Base-by-base conservation (phyloP, 2,113 vertebrate genomes). In the Paracanthobrama guichenoti region DNA sequence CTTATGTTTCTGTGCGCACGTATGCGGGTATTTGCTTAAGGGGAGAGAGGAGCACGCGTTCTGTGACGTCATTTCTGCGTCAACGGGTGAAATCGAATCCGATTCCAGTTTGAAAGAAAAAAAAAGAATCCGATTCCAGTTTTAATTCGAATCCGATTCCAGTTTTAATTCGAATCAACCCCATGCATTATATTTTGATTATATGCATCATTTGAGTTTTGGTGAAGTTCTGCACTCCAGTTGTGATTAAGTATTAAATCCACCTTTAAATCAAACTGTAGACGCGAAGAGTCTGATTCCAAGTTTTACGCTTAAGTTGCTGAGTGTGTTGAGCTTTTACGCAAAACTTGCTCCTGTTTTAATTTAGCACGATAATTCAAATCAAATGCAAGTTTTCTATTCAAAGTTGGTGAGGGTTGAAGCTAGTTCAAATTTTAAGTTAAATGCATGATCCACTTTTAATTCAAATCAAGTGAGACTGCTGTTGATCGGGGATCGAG, bases 1-100 rank as follows among this genome's bases (percentile, higher is more conserved):
- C 79, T 35, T 71, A 14, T 64, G 20, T 71, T 35, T 80, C 75
- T 59, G 53, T 55, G 53, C 31, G 75, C 75, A n/a, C 53, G 31
- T 14, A n/a, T 39, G 46, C 59, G 46, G 62, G 64, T 57, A 14
- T 81, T 81, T 57, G 64, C 79, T 81, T 57, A 0, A 71, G 24
- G 78, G 24, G 78, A 67, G 7, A 18, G 22, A 71, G 26, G 48
- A 12, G 20, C 18, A 46, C 42, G 44, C 11, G 31, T 42, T 14
- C 77, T n/a, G 44, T 69, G 60, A 69, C 79, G 79, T 69, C 46
- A 69, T 53, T 4, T 4, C 22, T 44, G 44, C 60, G 60, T 2
- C 26, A 64, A 31, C 20, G 28, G 3, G 8, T 59, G 59, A 4
- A 12, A 60, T 24, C 59, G 31, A 4, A 66, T 35, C 62, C 10